Conservation (phyloP, 2,113 vertebrate genomes). For the Calidris pugnax region DNA sequence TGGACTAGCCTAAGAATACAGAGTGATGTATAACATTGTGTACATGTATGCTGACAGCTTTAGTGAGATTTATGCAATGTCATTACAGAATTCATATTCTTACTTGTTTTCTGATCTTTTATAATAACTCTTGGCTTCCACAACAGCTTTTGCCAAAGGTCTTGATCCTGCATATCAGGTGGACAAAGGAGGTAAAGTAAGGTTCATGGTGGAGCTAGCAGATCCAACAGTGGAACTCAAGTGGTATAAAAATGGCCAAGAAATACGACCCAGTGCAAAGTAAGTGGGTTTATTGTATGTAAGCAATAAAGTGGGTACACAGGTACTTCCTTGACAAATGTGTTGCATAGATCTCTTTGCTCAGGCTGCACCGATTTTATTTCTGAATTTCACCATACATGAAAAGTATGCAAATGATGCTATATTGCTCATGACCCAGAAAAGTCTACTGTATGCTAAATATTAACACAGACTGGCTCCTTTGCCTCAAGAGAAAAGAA, state of each 20-base stretch:
- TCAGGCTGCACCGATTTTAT: background rate
- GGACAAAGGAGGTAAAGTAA: slow-evolving; percentile 94
- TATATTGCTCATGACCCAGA: background rate
- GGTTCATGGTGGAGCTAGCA: slow-evolving; percentile 91
- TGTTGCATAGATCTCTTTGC: background rate
- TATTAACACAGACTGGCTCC: background rate
- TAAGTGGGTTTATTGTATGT: slow-evolving; percentile 71
- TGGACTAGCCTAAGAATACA: background rate
- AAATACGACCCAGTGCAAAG: slow-evolving; percentile 94
- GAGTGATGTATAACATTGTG: background rate
- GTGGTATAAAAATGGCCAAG: slow-evolving; percentile 99
- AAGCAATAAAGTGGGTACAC: background rate
- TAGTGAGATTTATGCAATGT: background rate
- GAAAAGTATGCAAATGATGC: background rate
- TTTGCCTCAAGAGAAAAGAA: background rate
- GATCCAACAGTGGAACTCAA: slow-evolving; percentile 97
- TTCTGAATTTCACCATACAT: background rate
- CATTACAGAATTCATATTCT: background rate
- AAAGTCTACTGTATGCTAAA: background rate
- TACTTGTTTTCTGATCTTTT: background rate
- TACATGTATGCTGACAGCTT: background rate
- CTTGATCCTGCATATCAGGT: slow-evolving; percentile 94
- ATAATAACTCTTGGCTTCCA: background rate
- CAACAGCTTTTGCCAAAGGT: slow-evolving; percentile 92
- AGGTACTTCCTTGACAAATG: background rate